Base-by-base conservation (phyloP, 2,113 vertebrate genomes). In the Cranoglanis bouderius region DNA sequence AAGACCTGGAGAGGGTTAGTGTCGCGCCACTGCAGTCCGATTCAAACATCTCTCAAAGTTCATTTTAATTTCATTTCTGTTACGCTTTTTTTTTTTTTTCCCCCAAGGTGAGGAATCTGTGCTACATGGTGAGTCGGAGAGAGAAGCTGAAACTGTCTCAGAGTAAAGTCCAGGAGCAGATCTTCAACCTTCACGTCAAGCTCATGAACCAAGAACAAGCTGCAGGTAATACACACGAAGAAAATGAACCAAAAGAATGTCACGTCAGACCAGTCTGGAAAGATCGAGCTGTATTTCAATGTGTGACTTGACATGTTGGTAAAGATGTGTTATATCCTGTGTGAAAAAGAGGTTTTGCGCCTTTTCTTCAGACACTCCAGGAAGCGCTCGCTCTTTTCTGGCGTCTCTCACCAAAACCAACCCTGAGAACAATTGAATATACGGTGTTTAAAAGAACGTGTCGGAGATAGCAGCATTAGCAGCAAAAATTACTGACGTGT, bases 111-210 rank as follows among this genome's bases (percentile, higher is more conserved):
- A 97, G 98, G 91, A 99, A 99, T 92, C 92, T 99, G 92, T 99
- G 98, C 92, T 99, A 99, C 95, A 99, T 99, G 98, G 98, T 99
- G 93, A 98, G 97, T 94, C 97, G 98, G n/a, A 95, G 98, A 92
- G 98, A 99, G 94, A 99, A 99, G 91, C 95, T 99, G 90, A 99
- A 99, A 94, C 92, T 98, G 85, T 95, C 98, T 87, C 97, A 99
- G 89, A 98, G 94, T 93, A 99, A 98, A 96, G 92, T 97, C 82
- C 98, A 99, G 88, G 98, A 99, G 94, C 97, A 99, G 93, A 97
- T 99, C 95, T 99, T 99, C 94, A 96, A 97, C 92, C 92, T 99
- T 70, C 97, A 99, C 74, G 96, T 98, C 75, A 96, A 97, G 91
- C 97, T 99, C 63, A 90, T 97, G 91, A 97, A 98, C 95, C 96